Evolutionary conservation across 2,113 vertebrate genomes (phyloP).

Genomic region (Laticauda colubrina): DNA sequence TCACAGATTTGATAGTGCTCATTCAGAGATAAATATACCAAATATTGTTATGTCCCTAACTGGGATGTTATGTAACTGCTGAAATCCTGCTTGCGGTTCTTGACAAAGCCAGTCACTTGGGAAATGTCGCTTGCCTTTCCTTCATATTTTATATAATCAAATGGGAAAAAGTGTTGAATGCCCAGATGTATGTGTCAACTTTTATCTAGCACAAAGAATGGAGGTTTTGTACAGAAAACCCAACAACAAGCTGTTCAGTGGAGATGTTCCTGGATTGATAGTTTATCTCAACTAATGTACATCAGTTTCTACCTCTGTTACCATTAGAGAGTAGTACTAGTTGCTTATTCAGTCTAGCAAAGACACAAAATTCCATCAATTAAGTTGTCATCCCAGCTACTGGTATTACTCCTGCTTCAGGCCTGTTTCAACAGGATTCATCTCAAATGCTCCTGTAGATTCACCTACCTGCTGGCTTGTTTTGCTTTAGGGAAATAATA

Average conservation of each 20-base stretch:
- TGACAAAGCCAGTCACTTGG: constrained; percentile 49
- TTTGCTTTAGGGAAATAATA: not conserved
- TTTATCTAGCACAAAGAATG: not conserved
- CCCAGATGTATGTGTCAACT: constrained; percentile 32
- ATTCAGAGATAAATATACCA: no score
- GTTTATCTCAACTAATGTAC: not conserved
- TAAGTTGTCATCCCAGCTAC: not conserved
- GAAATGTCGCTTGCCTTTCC: constrained; percentile 28
- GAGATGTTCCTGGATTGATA: constrained; percentile 13
- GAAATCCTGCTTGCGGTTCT: constrained; percentile 56
- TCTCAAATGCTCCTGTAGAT: not conserved
- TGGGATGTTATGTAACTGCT: constrained; percentile 49
- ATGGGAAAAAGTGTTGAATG: not conserved
- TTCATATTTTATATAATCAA: constrained; percentile 32
- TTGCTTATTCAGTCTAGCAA: not conserved
- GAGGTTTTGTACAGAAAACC: not conserved
- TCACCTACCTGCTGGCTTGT: not conserved
- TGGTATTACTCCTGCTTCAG: not conserved
- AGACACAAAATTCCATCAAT: not conserved
- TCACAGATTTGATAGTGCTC: no score
- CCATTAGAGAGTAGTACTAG: not conserved
- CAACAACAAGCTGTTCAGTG: constrained; percentile 37
- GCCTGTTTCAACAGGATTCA: not conserved
- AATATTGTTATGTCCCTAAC: constrained; percentile 63
- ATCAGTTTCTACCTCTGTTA: not conserved